phyloP scores from a whole-genome alignment of 2,113 vertebrate species.

The Polypterus bichir region DNA sequence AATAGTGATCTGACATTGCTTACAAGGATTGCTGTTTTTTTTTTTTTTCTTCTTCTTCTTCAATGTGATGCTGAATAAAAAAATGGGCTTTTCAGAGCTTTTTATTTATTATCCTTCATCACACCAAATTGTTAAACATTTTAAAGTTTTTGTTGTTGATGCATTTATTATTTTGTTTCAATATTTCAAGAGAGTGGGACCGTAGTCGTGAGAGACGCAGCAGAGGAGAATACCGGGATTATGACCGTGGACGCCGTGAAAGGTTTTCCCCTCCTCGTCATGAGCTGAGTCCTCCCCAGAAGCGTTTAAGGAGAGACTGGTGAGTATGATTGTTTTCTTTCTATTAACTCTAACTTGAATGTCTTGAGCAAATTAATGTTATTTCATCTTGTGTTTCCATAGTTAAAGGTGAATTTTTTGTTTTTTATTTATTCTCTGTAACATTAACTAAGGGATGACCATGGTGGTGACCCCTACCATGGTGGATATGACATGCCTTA shows the following conservation, averaged over 20 bases:
- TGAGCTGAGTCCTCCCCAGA: constrained; percentile 79
- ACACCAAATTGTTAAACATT: too few species aligned
- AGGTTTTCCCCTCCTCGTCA: constrained; percentile 76
- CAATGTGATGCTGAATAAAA: too few species aligned
- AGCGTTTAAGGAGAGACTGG: constrained; percentile 86
- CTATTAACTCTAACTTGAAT: background rate
- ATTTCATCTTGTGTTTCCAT: too few species aligned
- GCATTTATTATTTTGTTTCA: too few species aligned
- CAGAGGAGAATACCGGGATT: constrained; percentile 77
- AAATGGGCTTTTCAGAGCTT: too few species aligned
- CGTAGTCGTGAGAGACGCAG: constrained; percentile 71
- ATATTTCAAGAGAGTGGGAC: constrained; percentile 67
- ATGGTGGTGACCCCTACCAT: constrained; percentile 74
- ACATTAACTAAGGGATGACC: constrained; percentile 62
- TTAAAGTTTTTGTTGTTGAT: too few species aligned
- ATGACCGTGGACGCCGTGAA: constrained; percentile 71
- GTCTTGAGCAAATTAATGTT: too few species aligned
- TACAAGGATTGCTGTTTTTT: too few species aligned
- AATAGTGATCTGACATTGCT: too few species aligned
- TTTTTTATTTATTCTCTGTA: background rate
- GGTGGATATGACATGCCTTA: constrained; percentile 78
- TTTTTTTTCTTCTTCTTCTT: too few species aligned
- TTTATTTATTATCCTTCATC: too few species aligned
- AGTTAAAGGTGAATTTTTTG: background rate
- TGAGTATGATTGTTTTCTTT: constrained; percentile 27